Conservation (phyloP, 53 echinoderm and acorn worm genomes). For the Holothuria leucospilota region DNA sequence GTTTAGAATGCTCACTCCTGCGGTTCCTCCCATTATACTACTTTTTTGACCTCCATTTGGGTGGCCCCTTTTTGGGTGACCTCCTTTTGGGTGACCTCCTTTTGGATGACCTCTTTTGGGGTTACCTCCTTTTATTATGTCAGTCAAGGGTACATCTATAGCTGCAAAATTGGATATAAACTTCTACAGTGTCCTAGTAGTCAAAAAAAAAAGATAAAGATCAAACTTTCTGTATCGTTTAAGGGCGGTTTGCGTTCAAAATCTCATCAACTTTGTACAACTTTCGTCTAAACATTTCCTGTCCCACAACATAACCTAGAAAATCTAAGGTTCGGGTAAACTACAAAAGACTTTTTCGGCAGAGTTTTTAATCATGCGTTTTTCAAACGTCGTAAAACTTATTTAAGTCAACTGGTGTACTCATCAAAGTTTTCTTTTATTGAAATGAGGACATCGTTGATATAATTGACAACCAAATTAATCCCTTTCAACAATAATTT, state of each 20-base stretch:
- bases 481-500: slow-evolving; percentile 18
- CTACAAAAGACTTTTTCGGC: neutral
- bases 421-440: neutral
- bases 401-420: neutral
- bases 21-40: too few relatives aligned
- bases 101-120: too few relatives aligned
- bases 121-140: neutral
- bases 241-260: too few relatives aligned
- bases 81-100: too few relatives aligned
- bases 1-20: too few relatives aligned
- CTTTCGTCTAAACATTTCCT: too few relatives aligned
- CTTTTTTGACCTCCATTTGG: too few relatives aligned
- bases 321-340: neutral
- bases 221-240: neutral
- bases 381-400: neutral
- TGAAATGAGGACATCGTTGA: neutral
- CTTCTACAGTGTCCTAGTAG: neutral
- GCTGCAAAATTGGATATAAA: neutral
- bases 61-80: too few relatives aligned
- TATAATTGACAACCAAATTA: neutral
- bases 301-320: neutral
- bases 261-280: too few relatives aligned
- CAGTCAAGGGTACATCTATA: neutral
- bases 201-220: neutral
- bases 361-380: neutral